Conservation (phyloP, 2,113 vertebrate species). For the Caranx ignobilis region DNA sequence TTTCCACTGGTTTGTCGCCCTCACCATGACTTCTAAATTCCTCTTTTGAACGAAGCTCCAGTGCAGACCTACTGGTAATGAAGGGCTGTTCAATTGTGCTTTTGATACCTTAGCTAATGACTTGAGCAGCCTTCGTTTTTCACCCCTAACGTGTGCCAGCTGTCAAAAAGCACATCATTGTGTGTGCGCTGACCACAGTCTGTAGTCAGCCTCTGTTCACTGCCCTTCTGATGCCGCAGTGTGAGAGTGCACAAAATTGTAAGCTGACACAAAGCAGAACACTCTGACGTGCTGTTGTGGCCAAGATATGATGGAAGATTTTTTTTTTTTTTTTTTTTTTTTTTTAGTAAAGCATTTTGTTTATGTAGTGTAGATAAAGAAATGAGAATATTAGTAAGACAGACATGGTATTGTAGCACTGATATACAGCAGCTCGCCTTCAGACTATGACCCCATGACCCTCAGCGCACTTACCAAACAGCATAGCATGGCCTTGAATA, state of each 20-base stretch:
- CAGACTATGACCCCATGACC: neutral
- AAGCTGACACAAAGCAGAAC: neutral
- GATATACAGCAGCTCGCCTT: constrained; percentile 11
- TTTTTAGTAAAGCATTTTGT: neutral
- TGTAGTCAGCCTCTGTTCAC: neutral
- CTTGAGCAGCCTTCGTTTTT: neutral
- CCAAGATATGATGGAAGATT: neutral
- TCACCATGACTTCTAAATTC: neutral
- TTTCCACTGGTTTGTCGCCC: neutral
- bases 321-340: neutral
- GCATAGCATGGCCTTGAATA: neutral
- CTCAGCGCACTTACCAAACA: neutral
- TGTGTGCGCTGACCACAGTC: neutral
- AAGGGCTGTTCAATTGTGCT: neutral
- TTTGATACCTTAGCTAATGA: neutral
- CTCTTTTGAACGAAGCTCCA: too few relatives aligned
- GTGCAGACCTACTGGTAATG: neutral
- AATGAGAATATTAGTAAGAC: neutral
- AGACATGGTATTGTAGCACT: neutral
- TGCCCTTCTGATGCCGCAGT: neutral
- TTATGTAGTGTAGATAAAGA: neutral
- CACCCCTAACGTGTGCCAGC: neutral
- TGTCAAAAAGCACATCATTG: neutral
- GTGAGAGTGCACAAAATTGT: neutral
- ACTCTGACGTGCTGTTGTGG: neutral